A percentile compares a stretch with the other conserved stretches of the same genome.
phyloP scores from a whole-genome alignment of 2,113 vertebrate species.

The Numida meleagris region DNA sequence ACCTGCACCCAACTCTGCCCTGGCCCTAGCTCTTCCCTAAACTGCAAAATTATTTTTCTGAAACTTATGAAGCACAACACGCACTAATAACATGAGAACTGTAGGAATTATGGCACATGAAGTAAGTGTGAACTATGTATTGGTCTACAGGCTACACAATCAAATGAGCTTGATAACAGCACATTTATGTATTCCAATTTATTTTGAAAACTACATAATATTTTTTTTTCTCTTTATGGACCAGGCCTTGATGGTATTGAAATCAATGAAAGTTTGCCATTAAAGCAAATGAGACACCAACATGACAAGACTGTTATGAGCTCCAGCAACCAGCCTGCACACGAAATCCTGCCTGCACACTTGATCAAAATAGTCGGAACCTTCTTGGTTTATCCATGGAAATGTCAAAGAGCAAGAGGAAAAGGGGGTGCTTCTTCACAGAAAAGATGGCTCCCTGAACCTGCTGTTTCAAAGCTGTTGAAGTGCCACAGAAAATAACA shows the following conservation, averaged over 20 bases:
- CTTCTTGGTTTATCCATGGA: not conserved
- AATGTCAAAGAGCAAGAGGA: not conserved
- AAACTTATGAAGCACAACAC: not conserved
- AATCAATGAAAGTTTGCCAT: not conserved
- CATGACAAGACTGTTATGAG: not conserved
- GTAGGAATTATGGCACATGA: not conserved
- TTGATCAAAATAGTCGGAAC: not conserved
- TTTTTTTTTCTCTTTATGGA: not conserved
- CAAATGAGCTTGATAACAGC: not conserved
- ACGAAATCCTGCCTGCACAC: not conserved
- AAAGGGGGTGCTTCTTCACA: not conserved
- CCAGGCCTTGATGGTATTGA: not conserved
- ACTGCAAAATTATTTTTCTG: not conserved
- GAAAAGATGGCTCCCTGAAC: not conserved
- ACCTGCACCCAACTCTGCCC: not conserved
- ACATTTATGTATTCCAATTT: not conserved
- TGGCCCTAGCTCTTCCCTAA: not conserved
- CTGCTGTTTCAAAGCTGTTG: not conserved
- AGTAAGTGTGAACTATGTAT: not conserved
- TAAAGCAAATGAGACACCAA: not conserved
- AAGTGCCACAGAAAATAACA: not conserved
- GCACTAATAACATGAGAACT: not conserved
- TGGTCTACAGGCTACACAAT: not conserved
- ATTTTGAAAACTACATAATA: not conserved
- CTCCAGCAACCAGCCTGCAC: fast-evolving